phyloP scores from a whole-genome alignment of 2,888 invertebrate species.

The Leptopterna dolabrata region DNA sequence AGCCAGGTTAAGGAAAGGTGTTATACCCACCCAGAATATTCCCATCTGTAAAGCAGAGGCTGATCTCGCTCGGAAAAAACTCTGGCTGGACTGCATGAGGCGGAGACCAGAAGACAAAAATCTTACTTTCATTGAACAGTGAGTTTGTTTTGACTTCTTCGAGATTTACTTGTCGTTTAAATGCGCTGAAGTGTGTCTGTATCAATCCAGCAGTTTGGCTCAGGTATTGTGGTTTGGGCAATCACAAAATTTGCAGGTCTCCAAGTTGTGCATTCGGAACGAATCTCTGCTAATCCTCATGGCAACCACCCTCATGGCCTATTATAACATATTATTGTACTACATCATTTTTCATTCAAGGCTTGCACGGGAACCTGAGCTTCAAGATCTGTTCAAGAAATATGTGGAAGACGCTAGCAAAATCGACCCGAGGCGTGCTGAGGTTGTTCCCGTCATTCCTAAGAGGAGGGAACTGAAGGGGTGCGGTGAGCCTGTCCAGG shows the following conservation, averaged over 20 bases:
- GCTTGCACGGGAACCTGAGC: neutral
- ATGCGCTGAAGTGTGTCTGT: neutral
- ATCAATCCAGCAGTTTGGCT: no score
- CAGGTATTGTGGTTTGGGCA: no score
- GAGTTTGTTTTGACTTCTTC: neutral
- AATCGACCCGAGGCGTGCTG: neutral
- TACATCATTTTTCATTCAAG: neutral
- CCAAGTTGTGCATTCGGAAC: no score
- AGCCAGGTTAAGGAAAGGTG: neutral
- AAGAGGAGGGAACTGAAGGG: neutral
- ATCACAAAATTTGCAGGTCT: no score
- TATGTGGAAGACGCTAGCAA: neutral
- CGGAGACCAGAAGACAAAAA: constrained; percentile 3
- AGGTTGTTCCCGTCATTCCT: neutral
- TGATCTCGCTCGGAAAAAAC: neutral
- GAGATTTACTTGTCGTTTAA: neutral
- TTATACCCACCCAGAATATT: neutral
- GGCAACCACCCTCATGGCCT: no score
- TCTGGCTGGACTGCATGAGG: neutral
- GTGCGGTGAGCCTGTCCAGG: neutral
- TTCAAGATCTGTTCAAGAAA: neutral
- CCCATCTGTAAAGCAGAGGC: neutral
- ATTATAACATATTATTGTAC: no score
- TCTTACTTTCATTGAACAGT: constrained; percentile 5
- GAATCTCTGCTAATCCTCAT: no score